Base-by-base conservation (phyloP, 2,888 invertebrate genomes). In the Carcina quercana region DNA sequence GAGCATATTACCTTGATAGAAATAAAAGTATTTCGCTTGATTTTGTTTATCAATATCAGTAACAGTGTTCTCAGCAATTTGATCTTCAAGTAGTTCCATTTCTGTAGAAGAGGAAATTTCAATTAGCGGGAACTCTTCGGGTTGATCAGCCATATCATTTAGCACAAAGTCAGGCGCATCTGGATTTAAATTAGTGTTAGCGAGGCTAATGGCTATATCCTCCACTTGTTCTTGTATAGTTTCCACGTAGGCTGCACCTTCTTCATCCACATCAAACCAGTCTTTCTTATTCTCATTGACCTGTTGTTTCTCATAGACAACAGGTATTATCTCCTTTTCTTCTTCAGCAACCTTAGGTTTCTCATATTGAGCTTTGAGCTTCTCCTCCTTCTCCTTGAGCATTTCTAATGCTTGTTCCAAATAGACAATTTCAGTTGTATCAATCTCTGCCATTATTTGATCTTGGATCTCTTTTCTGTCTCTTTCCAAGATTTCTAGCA, bases 401-500 rank as follows among this genome's bases (percentile, higher is more conserved):
- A 92, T 86, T 29, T 87, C 69, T 29, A 96, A 69, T 8, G 97
- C 97, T 72, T 94, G 89, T 60, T 96, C 91, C 43, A 96, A 89
- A 59, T 93, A 97, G 50, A 92, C 89, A 53, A 90, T 87, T 76
- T 97, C 97, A 1, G 95, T 92, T 52, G 89, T 90, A 43, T 90
- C 87, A 46, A 89, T 88, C 60, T 91, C 91, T 30, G 89, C 89
- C 47, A 89, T 51, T 31, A 90, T 75, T 58, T 90, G 89, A 3
- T 65, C 61, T 43, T 86, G 55, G 30, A 96, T 80, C 60, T 94
- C 93, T 3, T 53, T 59, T 32, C 87, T 86, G 71, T 97, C 97
- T 30, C 89, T 84, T 38, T 89, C 86, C 40, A 96, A 86, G 35
- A 96, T 92, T 29, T 87, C 74, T 54, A 87, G 73, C 24, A 93